Conservation (phyloP, 2,888 invertebrate genomes). For the Spilarctia lutea region DNA sequence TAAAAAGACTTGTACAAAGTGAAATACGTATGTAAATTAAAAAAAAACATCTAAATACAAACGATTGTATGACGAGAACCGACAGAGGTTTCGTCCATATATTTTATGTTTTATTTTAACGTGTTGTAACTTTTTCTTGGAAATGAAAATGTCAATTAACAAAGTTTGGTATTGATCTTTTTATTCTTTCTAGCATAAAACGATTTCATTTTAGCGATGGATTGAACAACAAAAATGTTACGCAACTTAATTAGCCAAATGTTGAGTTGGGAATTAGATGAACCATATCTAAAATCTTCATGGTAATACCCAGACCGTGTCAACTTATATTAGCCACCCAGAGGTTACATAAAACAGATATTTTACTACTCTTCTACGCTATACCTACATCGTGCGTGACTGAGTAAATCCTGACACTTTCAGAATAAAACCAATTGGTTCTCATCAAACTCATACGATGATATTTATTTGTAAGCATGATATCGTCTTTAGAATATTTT, state of each 20-base stretch:
- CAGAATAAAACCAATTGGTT: conserved; percentile 66
- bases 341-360: conserved; percentile 39
- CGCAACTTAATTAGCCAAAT: conserved; percentile 34
- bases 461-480: conserved; percentile 67
- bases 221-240: conserved; percentile 8
- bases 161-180: not conserved
- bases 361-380: conserved; percentile 40
- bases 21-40: not conserved
- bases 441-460: conserved; percentile 61
- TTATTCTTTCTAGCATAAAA: not conserved
- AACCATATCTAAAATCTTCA: conserved; percentile 29
- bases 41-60: too few relatives aligned
- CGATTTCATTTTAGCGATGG: not conserved
- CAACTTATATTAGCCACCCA: conserved; percentile 25
- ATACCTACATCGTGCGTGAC: conserved; percentile 36
- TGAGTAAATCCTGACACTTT: conserved; percentile 43
- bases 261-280: conserved; percentile 27
- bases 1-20: not conserved
- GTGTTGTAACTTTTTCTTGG: not conserved
- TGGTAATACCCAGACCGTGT: conserved; percentile 29
- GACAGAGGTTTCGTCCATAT: not conserved
- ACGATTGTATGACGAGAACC: not conserved
- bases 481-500: conserved; percentile 69
- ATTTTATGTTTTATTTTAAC: not conserved
- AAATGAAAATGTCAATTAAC: not conserved